Conservation (phyloP, 2,888 invertebrate genomes). For the Acrocyrtus sp. region DNA sequence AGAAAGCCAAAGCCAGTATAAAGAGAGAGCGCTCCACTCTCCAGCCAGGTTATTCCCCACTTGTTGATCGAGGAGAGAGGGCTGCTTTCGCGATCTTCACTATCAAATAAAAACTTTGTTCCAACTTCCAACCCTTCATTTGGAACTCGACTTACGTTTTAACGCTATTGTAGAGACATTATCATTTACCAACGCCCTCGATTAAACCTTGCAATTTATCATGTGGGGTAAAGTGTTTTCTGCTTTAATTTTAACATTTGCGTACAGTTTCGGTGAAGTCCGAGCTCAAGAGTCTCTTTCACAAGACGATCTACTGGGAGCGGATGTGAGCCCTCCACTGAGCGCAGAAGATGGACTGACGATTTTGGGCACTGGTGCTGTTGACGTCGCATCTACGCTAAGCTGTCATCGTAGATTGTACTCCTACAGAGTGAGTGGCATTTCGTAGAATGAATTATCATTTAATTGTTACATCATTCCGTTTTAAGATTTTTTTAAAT, state of each 20-base stretch:
- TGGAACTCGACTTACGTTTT: no score
- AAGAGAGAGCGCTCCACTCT: no score
- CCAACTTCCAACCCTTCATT: no score
- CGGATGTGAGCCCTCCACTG: constrained; percentile 61
- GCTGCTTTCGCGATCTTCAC: no score
- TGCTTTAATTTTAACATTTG: constrained; percentile 4
- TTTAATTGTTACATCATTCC: no score
- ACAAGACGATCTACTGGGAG: constrained; percentile 56
- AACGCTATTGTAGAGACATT: no score
- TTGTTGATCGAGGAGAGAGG: constrained; percentile 52
- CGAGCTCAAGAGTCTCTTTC: constrained; percentile 35
- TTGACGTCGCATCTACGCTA: constrained; percentile 69
- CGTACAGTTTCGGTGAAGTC: constrained; percentile 6
- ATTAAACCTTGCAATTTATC: no score
- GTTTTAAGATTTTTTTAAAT: no score
- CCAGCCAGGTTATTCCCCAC: constrained; percentile 49
- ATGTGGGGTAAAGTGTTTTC: constrained; percentile 11
- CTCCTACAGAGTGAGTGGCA: constrained; percentile 74
- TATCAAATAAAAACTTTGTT: no score
- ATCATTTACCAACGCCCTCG: no score
- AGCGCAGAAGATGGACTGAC: constrained; percentile 59
- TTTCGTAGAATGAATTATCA: neutral
- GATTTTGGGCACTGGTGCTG: constrained; percentile 58
- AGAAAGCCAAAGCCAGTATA: no score
- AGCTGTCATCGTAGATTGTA: constrained; percentile 76